These are phyloP conservation scores for Taenaris catops DNA, from an alignment of 2,888 invertebrate genomes.

Conservation along the genomic window DNA sequence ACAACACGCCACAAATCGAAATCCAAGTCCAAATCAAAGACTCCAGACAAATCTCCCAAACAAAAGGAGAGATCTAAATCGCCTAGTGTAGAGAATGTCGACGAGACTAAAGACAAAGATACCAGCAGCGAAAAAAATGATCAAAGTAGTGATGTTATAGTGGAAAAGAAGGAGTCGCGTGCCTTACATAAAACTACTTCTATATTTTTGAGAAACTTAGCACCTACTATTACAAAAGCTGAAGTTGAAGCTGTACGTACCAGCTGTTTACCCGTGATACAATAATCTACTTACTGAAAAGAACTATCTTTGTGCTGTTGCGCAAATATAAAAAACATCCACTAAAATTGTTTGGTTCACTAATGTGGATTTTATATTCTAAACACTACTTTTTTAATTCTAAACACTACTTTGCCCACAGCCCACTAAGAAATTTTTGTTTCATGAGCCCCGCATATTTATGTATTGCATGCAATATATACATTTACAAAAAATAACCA, in stretches of 20 bases:
- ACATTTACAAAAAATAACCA: no score
- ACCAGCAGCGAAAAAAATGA: slow-evolving; percentile 64
- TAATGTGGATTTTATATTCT: no score
- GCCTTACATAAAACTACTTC: slow-evolving; percentile 97
- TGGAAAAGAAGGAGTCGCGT: slow-evolving; percentile 76
- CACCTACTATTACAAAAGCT: slow-evolving; percentile 96
- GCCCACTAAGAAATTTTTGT: no score
- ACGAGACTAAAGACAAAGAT: slow-evolving; percentile 51
- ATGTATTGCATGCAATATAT: no score
- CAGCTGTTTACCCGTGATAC: no score
- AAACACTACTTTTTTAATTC: no score
- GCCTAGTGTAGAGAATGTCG: slow-evolving; percentile 48
- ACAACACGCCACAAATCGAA: slow-evolving; percentile 55
- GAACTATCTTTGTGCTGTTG: no score
- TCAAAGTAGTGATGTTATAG: slow-evolving; percentile 68
- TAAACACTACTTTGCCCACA: no score
- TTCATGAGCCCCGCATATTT: no score
- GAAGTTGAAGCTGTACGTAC: slow-evolving; percentile 98
- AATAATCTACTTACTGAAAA: no score
- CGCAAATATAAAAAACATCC: no score
- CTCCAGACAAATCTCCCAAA: slow-evolving; percentile 60
- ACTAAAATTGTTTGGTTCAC: no score
- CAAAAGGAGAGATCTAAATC: slow-evolving; percentile 51
- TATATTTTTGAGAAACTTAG: slow-evolving; percentile 97
- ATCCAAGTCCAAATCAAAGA: slow-evolving; percentile 50